Evolutionary conservation across 2,113 vertebrate species (phyloP).

Genomic region (Rynchops niger): DNA sequence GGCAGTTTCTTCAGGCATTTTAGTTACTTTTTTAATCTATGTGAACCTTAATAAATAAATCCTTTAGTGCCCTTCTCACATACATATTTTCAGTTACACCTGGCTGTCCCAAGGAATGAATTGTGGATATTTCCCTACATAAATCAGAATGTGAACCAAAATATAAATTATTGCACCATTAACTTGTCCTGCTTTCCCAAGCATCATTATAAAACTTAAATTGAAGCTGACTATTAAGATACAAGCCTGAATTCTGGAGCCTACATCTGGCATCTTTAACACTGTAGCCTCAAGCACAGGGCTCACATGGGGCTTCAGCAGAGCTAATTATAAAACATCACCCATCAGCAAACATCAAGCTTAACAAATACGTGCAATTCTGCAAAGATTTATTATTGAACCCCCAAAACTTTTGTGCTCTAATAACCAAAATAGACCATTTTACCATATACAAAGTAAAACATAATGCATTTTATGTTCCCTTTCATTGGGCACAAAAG

Average conservation of each 20-base stretch:
- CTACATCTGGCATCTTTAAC: neutral
- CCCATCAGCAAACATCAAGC: conserved; percentile 3
- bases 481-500: neutral
- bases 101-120: neutral
- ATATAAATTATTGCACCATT: neutral
- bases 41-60: neutral
- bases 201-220: neutral
- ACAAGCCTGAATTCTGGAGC: neutral
- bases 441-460: neutral
- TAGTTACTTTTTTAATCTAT: neutral
- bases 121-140: neutral
- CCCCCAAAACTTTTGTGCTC: conserved; percentile 1
- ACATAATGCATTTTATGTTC: neutral
- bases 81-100: neutral
- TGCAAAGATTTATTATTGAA: neutral
- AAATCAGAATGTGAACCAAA: neutral
- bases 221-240: neutral
- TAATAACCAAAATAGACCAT: neutral
- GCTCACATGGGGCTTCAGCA: neutral
- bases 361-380: neutral
- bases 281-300: neutral
- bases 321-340: neutral
- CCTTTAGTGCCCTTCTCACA: neutral
- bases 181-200: neutral
- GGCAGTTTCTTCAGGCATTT: neutral